phyloP scores from a whole-genome alignment of 2,113 vertebrate genomes.

The Leptocoma aspasia region DNA sequence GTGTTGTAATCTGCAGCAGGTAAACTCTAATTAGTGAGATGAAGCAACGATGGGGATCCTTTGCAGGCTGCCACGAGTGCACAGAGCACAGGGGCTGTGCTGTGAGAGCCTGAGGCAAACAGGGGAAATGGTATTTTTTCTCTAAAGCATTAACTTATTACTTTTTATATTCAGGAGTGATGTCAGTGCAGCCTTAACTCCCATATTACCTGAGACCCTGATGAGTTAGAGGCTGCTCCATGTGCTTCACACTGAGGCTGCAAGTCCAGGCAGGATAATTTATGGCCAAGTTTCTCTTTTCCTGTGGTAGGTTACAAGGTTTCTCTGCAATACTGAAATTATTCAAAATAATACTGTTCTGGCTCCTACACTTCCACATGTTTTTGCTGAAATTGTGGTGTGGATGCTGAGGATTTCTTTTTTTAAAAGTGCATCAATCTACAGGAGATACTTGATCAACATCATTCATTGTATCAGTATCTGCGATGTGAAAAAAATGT shows the following conservation, averaged over 20 bases:
- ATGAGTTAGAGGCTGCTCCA: not conserved
- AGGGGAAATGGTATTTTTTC: not conserved
- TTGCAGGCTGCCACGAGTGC: not conserved
- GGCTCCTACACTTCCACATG: not conserved
- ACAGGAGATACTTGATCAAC: not conserved
- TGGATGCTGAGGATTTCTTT: not conserved
- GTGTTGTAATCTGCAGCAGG: conserved; percentile 40
- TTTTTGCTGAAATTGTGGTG: not conserved
- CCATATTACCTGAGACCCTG: not conserved
- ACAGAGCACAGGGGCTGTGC: not conserved
- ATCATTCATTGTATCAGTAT: not conserved
- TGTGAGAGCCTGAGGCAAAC: not conserved
- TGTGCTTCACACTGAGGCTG: not conserved
- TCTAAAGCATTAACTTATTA: not conserved
- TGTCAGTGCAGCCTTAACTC: not conserved
- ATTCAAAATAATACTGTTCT: not conserved
- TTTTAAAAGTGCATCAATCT: not conserved
- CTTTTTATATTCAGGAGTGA: not conserved
- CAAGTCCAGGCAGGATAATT: conserved; percentile 28
- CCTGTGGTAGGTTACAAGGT: not conserved
- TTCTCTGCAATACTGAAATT: not conserved
- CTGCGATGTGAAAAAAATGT: not conserved
- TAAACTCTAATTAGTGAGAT: conserved; percentile 61
- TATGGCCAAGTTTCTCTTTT: conserved; percentile 51
- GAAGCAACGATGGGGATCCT: not conserved